phyloP scores from a whole-genome alignment of 1,140 invertebrate species.

The Epicauta chinensis region DNA sequence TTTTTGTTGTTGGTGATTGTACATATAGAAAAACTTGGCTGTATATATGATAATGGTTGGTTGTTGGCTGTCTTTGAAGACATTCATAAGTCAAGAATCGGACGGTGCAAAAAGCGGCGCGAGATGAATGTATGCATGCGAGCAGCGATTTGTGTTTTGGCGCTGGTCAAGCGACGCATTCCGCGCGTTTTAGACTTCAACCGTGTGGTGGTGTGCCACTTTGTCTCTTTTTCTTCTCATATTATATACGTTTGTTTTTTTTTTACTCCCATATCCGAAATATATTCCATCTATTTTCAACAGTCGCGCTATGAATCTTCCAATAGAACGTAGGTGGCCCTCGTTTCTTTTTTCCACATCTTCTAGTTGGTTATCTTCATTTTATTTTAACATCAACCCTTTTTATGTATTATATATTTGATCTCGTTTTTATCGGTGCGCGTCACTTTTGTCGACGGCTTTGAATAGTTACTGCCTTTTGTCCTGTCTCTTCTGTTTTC shows the following conservation, averaged over 20 bases:
- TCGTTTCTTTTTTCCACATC: no score
- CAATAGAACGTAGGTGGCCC: no score
- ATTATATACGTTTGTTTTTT: not conserved
- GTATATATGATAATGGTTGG: not conserved
- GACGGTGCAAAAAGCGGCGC: slow-evolving; percentile 30
- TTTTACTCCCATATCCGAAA: not conserved
- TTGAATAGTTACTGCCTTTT: no score
- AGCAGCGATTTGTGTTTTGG: slow-evolving; percentile 40
- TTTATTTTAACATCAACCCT: no score
- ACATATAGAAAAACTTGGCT: no score
- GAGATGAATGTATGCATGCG: slow-evolving; percentile 35
- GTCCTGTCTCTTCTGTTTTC: no score
- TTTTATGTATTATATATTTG: no score
- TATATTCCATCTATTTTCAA: not conserved
- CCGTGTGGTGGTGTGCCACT: slow-evolving; percentile 16
- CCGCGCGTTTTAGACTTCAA: slow-evolving; percentile 15
- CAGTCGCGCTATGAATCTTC: not conserved
- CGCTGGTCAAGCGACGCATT: slow-evolving; percentile 36
- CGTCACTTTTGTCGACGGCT: no score
- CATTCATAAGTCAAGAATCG: slow-evolving; percentile 37
- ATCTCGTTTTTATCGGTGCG: no score
- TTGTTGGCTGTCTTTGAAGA: slow-evolving; percentile 19
- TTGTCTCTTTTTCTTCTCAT: slow-evolving; percentile 8
- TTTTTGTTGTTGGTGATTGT: no score
- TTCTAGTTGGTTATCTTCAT: no score